Conservation (phyloP, 2,888 invertebrate genomes). For the Chaetoderma sp. region DNA sequence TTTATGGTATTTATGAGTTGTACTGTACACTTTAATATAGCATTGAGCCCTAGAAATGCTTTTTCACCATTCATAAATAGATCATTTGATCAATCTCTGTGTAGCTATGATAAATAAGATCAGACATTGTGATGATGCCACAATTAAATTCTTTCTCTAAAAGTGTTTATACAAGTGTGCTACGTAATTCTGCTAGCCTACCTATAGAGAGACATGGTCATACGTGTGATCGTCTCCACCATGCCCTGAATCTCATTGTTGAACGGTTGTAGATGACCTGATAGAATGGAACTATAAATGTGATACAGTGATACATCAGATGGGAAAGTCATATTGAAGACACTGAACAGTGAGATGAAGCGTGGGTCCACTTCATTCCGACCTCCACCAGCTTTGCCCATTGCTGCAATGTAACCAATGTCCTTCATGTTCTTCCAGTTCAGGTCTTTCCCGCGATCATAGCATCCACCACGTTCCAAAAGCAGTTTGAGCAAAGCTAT, state of each 20-base stretch:
- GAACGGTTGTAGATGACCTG: conserved; percentile 82
- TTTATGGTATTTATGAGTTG: no score
- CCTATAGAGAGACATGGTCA: conserved; percentile 87
- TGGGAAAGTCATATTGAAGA: conserved; percentile 88
- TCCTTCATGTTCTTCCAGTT: conserved; percentile 91
- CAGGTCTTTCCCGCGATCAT: conserved; percentile 88
- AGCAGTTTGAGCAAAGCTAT: conserved; percentile 90
- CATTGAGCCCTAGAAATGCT: no score
- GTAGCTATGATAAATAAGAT: no score
- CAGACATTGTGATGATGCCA: no score
- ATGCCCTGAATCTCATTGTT: conserved; percentile 76
- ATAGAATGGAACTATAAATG: conserved; percentile 85
- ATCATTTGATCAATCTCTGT: no score
- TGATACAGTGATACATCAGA: conserved; percentile 81
- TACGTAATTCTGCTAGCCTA: no score
- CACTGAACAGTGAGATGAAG: conserved; percentile 90
- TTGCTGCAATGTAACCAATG: conserved; percentile 73
- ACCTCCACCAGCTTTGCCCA: conserved; percentile 82
- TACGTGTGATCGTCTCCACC: conserved; percentile 78
- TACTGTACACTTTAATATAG: no score
- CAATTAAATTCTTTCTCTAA: no score
- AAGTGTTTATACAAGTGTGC: no score
- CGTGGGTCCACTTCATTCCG: conserved; percentile 91
- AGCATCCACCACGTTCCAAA: conserved; percentile 90
- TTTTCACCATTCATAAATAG: no score